These are phyloP conservation scores for Caenorhabditis sp. DNA, from an alignment of 2,888 invertebrate genomes.

Conservation along the genomic window DNA sequence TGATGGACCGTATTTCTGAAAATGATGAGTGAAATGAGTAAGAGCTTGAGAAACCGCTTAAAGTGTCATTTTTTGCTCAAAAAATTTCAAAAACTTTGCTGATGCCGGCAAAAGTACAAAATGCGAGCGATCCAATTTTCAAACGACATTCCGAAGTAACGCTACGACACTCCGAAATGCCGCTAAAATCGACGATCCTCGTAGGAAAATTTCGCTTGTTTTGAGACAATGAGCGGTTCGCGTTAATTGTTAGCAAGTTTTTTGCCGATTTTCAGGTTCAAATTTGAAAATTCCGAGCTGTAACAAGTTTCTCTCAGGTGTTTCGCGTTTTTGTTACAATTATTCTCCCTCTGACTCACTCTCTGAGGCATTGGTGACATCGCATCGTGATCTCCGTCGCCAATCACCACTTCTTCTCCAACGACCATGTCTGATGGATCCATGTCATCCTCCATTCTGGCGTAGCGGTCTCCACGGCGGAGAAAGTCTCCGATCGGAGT, in stretches of 20 bases:
- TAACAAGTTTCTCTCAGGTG: too few species aligned
- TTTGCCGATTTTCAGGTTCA: too few species aligned
- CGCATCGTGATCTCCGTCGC: background rate
- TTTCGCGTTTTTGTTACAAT: too few species aligned
- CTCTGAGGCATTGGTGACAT: background rate
- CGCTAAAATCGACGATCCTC: background rate
- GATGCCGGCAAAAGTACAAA: too few species aligned
- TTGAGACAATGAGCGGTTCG: background rate
- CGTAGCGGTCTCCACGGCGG: constrained; percentile 3
- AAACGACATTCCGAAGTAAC: background rate
- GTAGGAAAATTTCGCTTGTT: background rate
- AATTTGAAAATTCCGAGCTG: too few species aligned
- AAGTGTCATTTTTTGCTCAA: background rate
- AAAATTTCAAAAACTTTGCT: too few species aligned
- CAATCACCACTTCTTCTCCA: constrained; percentile 45
- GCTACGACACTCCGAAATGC: background rate
- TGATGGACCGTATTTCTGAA: constrained; percentile 13
- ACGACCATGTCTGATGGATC: constrained; percentile 26
- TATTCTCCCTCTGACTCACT: background rate
- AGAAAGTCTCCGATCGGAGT: constrained; percentile 39
- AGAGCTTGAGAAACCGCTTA: background rate
- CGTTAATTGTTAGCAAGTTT: too few species aligned
- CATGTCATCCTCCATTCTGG: background rate
- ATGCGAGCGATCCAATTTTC: too few species aligned
- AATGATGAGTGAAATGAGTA: background rate